These are phyloP conservation scores for Cryptus viduatorius DNA, from an alignment of 2,888 invertebrate genomes.

Conservation along the genomic window DNA sequence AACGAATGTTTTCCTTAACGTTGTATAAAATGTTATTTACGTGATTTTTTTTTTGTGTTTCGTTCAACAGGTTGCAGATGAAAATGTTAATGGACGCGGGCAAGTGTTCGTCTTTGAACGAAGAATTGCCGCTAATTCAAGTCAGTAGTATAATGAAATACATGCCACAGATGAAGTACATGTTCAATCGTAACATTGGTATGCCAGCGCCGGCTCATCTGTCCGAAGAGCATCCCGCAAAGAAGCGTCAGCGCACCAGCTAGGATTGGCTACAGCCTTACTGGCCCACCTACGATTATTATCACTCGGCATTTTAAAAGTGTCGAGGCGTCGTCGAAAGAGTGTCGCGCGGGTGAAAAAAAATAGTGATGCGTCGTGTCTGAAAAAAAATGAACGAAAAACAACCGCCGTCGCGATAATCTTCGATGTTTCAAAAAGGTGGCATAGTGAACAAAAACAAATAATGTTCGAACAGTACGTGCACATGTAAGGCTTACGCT, in stretches of 20 bases:
- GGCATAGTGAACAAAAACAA: conserved; percentile 47
- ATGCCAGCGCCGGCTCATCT: conserved; percentile 82
- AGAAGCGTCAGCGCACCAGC: conserved; percentile 87
- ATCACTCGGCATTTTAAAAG: conserved; percentile 83
- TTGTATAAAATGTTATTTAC: too few relatives aligned
- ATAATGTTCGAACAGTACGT: conserved; percentile 59
- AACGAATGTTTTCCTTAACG: too few relatives aligned
- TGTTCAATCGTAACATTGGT: conserved; percentile 87
- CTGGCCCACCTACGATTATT: conserved; percentile 85
- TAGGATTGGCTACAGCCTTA: conserved; percentile 87
- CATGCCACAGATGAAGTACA: conserved; percentile 95
- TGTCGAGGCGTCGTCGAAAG: conserved; percentile 46
- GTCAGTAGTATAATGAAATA: conserved; percentile 93
- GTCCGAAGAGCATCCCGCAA: conserved; percentile 83
- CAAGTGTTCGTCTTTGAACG: conserved; percentile 90
- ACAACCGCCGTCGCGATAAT: conserved; percentile 44
- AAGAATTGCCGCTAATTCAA: conserved; percentile 92
- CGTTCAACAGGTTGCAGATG: conserved; percentile 88
- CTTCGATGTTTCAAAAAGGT: conserved; percentile 51
- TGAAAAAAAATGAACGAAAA: conserved; percentile 1
- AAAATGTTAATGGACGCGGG: conserved; percentile 91
- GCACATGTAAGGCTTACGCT: conserved; percentile 61
- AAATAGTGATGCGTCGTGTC: conserved; percentile 47
- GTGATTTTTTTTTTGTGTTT: conserved; percentile 72
- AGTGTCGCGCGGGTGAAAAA: conserved; percentile 61